Base-by-base conservation (phyloP, 2,797 vertebrate species). In the Parotocinclus haroldoi region DNA sequence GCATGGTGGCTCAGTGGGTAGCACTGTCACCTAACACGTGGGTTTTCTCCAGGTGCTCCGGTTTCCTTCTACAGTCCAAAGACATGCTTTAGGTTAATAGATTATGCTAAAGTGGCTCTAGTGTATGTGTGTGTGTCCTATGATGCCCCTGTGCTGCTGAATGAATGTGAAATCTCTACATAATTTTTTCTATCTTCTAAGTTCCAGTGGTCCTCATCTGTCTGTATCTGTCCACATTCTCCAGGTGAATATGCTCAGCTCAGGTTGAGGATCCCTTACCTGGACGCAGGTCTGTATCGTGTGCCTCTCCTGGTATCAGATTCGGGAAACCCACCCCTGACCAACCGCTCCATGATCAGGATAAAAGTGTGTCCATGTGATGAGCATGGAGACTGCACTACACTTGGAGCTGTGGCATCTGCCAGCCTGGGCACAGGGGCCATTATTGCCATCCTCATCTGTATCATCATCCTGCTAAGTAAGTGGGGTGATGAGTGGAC, bases 351-450 rank as follows among this genome's bases (percentile, higher is more conserved):
- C 0, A 0, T 94, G 73, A 93, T 99, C 80, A 90, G 94, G 69
- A 91, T 99, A 85, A 99, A 99, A 87, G 96, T 98, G 78, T 99
- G 97, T 74, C 94, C 94, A 0, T 99, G 97, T 0, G 96, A 98
- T 0, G 91, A 95, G 71, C 95, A 94, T 0, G 96, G 97, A 0
- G 96, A 99, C 89, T 99, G 97, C 73, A 96, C 93, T 45, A 83
- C 93, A 45, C 80, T 93, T 0, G 96, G 95, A 0, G 96, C 97
- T 0, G 95, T 98, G 71, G 96, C 95, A 0, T 95, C 96, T 0
- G 92, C 94, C 0, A 94, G 96, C 12, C 92, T 99, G 69, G 96
- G 97, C 79, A 99, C 97, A 0, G 96, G 97, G 0, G 96, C 97
- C 75, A 98, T 98, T 68, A 93, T 95, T 14, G 94, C 96, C 37